These are phyloP conservation scores for Scaptomyza flava DNA, from an alignment of 2,888 invertebrate species.

Conservation along the genomic window DNA sequence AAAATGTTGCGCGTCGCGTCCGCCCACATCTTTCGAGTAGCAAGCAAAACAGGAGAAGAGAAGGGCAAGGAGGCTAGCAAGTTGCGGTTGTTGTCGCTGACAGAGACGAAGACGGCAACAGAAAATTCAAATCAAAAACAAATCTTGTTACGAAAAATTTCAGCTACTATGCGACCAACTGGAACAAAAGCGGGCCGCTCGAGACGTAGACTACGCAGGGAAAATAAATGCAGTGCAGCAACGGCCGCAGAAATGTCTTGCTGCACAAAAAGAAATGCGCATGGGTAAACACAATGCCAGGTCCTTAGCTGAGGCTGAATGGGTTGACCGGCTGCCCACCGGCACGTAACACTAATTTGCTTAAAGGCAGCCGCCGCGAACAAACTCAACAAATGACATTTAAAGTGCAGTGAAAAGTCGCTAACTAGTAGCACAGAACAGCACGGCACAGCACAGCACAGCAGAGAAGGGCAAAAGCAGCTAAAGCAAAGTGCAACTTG, in stretches of 20 bases:
- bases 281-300: slow-evolving; percentile 69
- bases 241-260: slow-evolving; percentile 51
- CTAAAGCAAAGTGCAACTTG: slow-evolving; percentile 5
- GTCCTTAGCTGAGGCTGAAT: slow-evolving; percentile 38
- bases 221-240: neutral
- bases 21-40: slow-evolving; percentile 46
- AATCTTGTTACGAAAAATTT: slow-evolving; percentile 74
- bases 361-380: slow-evolving; percentile 64
- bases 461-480: neutral
- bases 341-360: slow-evolving; percentile 66
- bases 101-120: slow-evolving; percentile 6
- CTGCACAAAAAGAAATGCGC: slow-evolving; percentile 66
- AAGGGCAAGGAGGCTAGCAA: neutral
- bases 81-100: neutral
- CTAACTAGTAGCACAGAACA: slow-evolving; percentile 64
- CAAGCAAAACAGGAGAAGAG: slow-evolving; percentile 11
- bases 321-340: slow-evolving; percentile 12
- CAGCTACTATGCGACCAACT: slow-evolving; percentile 68
- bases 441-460: slow-evolving; percentile 1
- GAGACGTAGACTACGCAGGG: slow-evolving; percentile 32
- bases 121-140: slow-evolving; percentile 66
- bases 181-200: slow-evolving; percentile 64
- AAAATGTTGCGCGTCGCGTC: slow-evolving; percentile 59
- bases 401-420: slow-evolving; percentile 77
- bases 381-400: slow-evolving; percentile 73